Conservation (phyloP, 1,140 invertebrate genomes). For the Manduca sexta region DNA sequence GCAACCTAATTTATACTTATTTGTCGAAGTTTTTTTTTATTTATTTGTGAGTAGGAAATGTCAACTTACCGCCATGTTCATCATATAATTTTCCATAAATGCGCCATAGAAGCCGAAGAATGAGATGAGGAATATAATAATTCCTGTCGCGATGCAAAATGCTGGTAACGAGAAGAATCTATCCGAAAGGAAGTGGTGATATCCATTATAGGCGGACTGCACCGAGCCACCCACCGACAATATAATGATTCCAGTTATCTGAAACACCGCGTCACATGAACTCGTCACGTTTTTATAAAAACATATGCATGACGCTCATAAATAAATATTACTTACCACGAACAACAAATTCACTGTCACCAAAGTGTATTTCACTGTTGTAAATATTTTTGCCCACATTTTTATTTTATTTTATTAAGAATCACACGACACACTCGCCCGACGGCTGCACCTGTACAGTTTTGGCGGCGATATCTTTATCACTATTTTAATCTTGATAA, state of each 20-base stretch:
- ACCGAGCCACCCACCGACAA: slow-evolving; percentile 79
- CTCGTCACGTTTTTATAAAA: slow-evolving; percentile 2
- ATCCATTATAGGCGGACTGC: slow-evolving; percentile 77
- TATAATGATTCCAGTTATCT: slow-evolving; percentile 83
- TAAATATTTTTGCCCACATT: slow-evolving; percentile 65
- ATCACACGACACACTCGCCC: slow-evolving; percentile 14
- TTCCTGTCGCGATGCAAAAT: slow-evolving; percentile 85
- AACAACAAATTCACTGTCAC: slow-evolving; percentile 58
- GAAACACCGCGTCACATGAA: slow-evolving; percentile 35
- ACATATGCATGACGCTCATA: slow-evolving; percentile 3
- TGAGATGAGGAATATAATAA: slow-evolving; percentile 85
- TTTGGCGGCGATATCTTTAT: slow-evolving; percentile 62
- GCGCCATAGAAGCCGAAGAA: slow-evolving; percentile 93
- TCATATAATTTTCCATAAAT: slow-evolving; percentile 85
- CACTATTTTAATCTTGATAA: slow-evolving; percentile 66
- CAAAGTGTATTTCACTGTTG: slow-evolving; percentile 63
- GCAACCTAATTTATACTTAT: slow-evolving; percentile 8
- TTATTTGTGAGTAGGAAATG: background rate
- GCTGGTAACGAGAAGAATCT: slow-evolving; percentile 77
- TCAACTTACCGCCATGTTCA: slow-evolving; percentile 81
- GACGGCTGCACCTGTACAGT: slow-evolving; percentile 34
- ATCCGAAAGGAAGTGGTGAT: slow-evolving; percentile 77
- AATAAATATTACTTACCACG: slow-evolving; percentile 45
- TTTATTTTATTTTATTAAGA: slow-evolving; percentile 24
- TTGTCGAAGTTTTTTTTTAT: too few relatives aligned